Base-by-base conservation (phyloP, 2,888 invertebrate species). In the Andrena fulva region DNA sequence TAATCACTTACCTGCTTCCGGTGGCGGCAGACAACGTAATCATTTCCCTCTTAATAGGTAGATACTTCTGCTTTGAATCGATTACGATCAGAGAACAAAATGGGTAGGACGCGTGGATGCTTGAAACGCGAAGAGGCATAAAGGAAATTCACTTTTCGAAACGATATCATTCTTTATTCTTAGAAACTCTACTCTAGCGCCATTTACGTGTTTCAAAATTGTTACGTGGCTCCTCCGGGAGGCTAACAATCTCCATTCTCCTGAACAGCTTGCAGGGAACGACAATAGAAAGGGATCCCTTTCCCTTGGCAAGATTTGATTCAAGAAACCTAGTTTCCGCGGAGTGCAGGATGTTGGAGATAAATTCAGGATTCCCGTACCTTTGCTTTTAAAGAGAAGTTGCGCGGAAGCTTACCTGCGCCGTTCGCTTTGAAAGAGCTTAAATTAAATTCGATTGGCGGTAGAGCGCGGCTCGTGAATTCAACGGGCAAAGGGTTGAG, bases 1-100 rank as follows among this genome's bases (percentile, higher is more conserved):
- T 33, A 33, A 50, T 33, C 68, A 56, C 68, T 35, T 56, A 68
- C 68, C 68, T 68, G 68, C 35, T 7, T 67, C 33, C 10, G 20
- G 12, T 52, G 16, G 8, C 7, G 60, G 16, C 31, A 20, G 8
- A 8, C n/a, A 20, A 20, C 20, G 52, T n/a, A 52, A 52, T 52
- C 8, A 20, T 52, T 7, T 20, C 52, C 2, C 7, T n/a, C 20
- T 8, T 52, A 20, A 52, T 20, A 20, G 2, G 42, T 42, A 42
- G 10, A 42, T 12, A 16, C 1, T 42, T 42, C 16, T 16, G 42
- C 42, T 8, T 8, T 1, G 7, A n/a, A 52, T 8, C 20, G 52
- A 20, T 20, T 20, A 2, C 52, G 8, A 52, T 2, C 0, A 52
- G 2, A 20, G 1, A 12, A 3, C 0, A 42, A 42, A 42, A 20